Conservation (phyloP, 2,888 invertebrate species). For the Gymnosoma rotundatum region DNA sequence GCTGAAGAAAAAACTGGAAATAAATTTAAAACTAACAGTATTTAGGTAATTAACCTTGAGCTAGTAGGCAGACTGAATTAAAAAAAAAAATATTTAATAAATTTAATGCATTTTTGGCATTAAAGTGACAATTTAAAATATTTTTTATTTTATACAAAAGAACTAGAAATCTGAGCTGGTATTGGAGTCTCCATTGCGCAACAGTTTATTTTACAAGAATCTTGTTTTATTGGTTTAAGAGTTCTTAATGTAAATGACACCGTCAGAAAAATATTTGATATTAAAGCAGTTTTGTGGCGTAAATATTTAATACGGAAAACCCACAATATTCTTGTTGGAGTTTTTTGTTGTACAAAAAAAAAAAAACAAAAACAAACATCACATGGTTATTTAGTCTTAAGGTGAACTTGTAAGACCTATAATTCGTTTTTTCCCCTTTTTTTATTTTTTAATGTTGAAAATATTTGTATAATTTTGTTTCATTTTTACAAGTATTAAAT, state of each 20-base stretch:
- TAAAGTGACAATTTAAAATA: conserved; percentile 7
- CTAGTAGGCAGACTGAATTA: background rate
- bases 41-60: conserved; percentile 56
- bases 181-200: conserved; percentile 41
- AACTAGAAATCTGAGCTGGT: conserved; percentile 30
- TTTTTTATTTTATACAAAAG: background rate
- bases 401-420: background rate
- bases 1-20: conserved; percentile 15
- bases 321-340: conserved; percentile 26
- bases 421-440: background rate
- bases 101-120: conserved; percentile 19
- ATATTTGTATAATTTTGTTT: conserved; percentile 27
- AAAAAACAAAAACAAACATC: conserved; percentile 14
- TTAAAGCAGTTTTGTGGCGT: conserved; percentile 40
- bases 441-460: background rate
- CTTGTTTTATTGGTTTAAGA: conserved; percentile 6
- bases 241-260: conserved; percentile 61
- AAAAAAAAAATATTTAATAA: background rate
- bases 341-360: background rate
- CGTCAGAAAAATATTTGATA: conserved; percentile 36
- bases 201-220: conserved; percentile 25
- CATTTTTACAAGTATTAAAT: background rate
- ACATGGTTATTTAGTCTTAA: conserved; percentile 28
- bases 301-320: conserved; percentile 54
- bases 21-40: conserved; percentile 42